Evolutionary conservation across 2,797 vertebrate genomes (phyloP).

Genomic region (Girardinus metallicus): DNA sequence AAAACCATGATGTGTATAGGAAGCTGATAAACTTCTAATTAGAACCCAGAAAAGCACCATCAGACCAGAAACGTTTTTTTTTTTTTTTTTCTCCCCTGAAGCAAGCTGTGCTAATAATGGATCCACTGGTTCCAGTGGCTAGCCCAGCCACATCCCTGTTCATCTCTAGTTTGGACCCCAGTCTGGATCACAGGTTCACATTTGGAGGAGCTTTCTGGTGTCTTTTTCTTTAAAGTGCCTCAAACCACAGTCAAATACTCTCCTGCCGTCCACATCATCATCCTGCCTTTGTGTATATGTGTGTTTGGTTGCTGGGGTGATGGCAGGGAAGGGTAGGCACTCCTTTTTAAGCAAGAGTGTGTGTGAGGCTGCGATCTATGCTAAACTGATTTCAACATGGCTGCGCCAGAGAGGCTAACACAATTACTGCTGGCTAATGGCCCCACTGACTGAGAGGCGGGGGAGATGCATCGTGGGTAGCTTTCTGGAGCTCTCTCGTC

Average conservation of each 20-base stretch:
- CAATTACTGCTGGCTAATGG: conserved; percentile 98
- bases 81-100: not conserved
- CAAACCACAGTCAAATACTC: conserved; percentile 66
- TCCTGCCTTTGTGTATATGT: conserved; percentile 71
- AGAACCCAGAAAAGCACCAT: not conserved
- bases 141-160: conserved; percentile 2
- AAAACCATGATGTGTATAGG: not conserved
- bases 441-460: conserved; percentile 84
- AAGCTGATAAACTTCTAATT: not conserved
- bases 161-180: not conserved
- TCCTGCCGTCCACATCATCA: conserved; percentile 62
- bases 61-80: not conserved
- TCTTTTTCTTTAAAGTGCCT: conserved; percentile 49
- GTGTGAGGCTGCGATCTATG: conserved; percentile 89
- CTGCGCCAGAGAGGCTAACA: conserved; percentile 94
- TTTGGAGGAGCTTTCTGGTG: conserved; percentile 52
- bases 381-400: conserved; percentile 98
- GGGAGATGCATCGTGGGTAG: conserved; percentile 78
- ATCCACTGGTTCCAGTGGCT: not conserved
- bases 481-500: conserved; percentile 79
- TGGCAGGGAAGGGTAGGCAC: conserved; percentile 79
- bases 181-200: conserved; percentile 45
- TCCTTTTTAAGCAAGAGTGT: conserved; percentile 75
- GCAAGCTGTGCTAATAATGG: not conserved
- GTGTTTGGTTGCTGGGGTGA: conserved; percentile 79